Percentiles rank a stretch among this genome's conserved stretches.
Conservation (phyloP, 2,797 vertebrate species). For the Decapterus maruadsi region DNA sequence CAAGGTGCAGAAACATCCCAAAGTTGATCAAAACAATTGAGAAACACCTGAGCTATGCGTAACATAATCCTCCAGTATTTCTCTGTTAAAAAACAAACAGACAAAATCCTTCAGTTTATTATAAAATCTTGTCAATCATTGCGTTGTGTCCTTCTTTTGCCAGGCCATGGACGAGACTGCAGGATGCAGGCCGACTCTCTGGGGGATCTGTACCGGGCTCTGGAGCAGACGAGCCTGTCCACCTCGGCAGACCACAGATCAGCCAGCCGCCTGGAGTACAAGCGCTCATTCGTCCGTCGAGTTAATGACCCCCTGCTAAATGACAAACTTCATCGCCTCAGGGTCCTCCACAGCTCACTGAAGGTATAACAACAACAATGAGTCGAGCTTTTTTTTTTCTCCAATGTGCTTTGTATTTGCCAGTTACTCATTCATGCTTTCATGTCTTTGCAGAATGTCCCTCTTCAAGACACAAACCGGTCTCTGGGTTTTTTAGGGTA, state of each 20-base stretch:
- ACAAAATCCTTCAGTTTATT: not conserved
- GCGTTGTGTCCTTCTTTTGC: constrained; percentile 1
- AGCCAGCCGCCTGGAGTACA: constrained; percentile 94
- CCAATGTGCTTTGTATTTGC: not conserved
- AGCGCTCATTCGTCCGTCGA: constrained; percentile 94
- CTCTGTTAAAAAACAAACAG: not conserved
- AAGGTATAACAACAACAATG: constrained; percentile 86
- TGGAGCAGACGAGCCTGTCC: constrained; percentile 95
- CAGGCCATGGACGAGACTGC: constrained; percentile 83
- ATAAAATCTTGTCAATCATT: constrained; percentile 2
- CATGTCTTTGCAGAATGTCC: constrained; percentile 88
- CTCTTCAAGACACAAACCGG: constrained; percentile 92
- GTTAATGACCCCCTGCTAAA: constrained; percentile 95
- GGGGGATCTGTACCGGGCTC: constrained; percentile 94
- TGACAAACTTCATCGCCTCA: constrained; percentile 96
- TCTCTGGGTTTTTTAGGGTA: constrained; percentile 92
- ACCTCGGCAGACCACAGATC: constrained; percentile 91
- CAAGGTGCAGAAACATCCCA: too few species aligned
- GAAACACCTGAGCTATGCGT: too few species aligned
- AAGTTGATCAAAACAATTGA: too few species aligned
- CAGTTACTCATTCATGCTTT: constrained; percentile 20
- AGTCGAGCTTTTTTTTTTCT: not conserved
- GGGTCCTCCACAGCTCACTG: constrained; percentile 96
- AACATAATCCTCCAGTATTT: too few species aligned
- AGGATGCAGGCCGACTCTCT: constrained; percentile 93